Percentiles rank a stretch among this genome's conserved stretches.
phyloP scores from a whole-genome alignment of 2,888 invertebrate species.

The Alloplasta piceator region DNA sequence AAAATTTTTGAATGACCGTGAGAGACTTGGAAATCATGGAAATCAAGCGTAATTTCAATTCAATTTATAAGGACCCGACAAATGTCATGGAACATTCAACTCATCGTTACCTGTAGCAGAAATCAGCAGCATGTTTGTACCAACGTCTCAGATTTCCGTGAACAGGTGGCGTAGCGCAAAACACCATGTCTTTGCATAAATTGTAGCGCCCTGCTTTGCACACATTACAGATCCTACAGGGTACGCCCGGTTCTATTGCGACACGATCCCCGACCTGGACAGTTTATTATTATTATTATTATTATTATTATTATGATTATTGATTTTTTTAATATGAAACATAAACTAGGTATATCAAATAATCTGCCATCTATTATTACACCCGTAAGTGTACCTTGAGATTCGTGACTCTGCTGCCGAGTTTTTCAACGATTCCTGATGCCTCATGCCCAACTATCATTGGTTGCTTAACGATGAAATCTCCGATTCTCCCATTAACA shows the following conservation, averaged over 20 bases:
- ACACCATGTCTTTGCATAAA: slow-evolving; percentile 93
- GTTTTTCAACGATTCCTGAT: slow-evolving; percentile 90
- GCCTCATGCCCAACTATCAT: slow-evolving; percentile 99
- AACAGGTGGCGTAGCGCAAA: slow-evolving; percentile 97
- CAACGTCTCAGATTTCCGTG: slow-evolving; percentile 95
- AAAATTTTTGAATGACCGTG: too few relatives aligned
- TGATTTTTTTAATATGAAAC: background rate
- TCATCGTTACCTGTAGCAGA: slow-evolving; percentile 90
- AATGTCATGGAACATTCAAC: too few relatives aligned
- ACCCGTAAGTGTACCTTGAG: slow-evolving; percentile 83
- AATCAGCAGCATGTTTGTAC: slow-evolving; percentile 95
- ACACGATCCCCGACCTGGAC: slow-evolving; percentile 92
- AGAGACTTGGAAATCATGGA: too few relatives aligned
- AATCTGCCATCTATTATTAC: slow-evolving; percentile 74
- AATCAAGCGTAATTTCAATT: too few relatives aligned
- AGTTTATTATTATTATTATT: slow-evolving; percentile 13
- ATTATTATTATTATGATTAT: slow-evolving; percentile 22
- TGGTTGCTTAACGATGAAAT: slow-evolving; percentile 93
- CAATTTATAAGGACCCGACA: too few relatives aligned
- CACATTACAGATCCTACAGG: slow-evolving; percentile 92
- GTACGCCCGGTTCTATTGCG: slow-evolving; percentile 96
- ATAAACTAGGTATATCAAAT: background rate
- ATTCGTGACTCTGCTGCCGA: slow-evolving; percentile 89
- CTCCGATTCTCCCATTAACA: slow-evolving; percentile 92
- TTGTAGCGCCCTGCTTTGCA: slow-evolving; percentile 97